Evolutionary conservation across 2,888 invertebrate genomes (phyloP), one percentile per base, ranked within the genome.

Genomic region (Folsomia manolachei): DNA sequence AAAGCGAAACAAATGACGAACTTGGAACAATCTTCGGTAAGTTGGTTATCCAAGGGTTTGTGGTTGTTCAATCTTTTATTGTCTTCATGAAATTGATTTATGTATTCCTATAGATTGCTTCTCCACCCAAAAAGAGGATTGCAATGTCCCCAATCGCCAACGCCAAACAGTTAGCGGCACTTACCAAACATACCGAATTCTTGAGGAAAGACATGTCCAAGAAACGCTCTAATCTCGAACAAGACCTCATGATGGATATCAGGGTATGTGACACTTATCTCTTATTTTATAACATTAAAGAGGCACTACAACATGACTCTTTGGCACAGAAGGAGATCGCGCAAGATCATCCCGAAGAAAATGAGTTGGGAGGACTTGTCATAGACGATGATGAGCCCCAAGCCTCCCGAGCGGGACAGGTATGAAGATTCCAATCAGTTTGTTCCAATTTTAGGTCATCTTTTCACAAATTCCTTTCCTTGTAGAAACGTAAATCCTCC

Each of bases 141-240:
- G 53, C 21, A 1, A 63, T 63, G 26, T 53, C 63, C 51, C 27
- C 62, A 21, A 24, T 21, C n/a, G 56, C 63, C 21, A 51, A 25
- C 71, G 27, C 60, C 11, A 74, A 75, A 63, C 62, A 71, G 51
- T 66, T 70, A 25, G 71, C 75, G 1, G 63, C 68, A 53, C 87
- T 95, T 24, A 90, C 91, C 83, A 90, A 93, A 81, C 95, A 96
- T 82, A 96, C 95, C 83, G 96, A 96, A 83, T 86, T 91, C 81
- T 88, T 97, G 64, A 95, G 95, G 84, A 95, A 94, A 82, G 95
- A 95, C 82, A 97, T 97, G 78, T 88, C 95, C 75, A 91, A 94
- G 82, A 96, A 96, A 83, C 87, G 97, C 79, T 92, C 92, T 1
- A 85, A 94, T 19, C 88, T 97, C 71, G 95, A 95, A 83, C 92